Evolutionary conservation across 2,888 invertebrate species (phyloP), one percentile per base, ranked within the genome.

Genomic region (Ormyrus thymus): DNA sequence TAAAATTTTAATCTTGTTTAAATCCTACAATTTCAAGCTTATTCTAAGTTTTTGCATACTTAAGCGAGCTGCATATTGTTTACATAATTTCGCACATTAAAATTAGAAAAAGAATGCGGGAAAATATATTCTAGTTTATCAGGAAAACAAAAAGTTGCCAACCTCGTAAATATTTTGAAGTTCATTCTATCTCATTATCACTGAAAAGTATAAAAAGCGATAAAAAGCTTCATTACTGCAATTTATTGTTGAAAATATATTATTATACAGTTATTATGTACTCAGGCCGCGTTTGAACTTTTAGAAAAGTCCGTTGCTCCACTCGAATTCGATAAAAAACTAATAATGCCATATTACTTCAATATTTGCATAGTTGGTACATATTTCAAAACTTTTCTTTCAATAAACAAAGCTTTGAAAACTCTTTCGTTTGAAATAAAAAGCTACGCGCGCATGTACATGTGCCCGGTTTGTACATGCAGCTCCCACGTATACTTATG

Each of bases 301-400:
- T 66, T 29, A 4, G 45, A 55, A 66, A 53, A 46, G 13, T 46
- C n/a, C 13, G n/a, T 56, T 56, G 48, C 10, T 13, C 7, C 13
- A 50, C 15, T 1, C 46, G 3, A 46, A 45, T 45, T 9, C 48
- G 59, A 46, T 29, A 11, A 46, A 46, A 29, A 48, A 58, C 15
- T 10, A 48, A 50, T 29, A 29, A 0, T 13, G n/a, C 6, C n/a
- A 45, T 3, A 29, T 29, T 13, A 53, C 8, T 29, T 43, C 61
- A 51, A 61, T 61, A 62, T 72, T 62, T 53, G 46, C 53, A 62
- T 45, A 46, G 56, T 9, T 53, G 9, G 72, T 45, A 62, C 53
- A 62, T 72, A 61, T 62, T n/a, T n/a, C 29, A 13, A 51, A 61
- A 62, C 50, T 55, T 53, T 61, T 62, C 7, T 11, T 13, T 56